Evolutionary conservation across 2,113 vertebrate species (phyloP), one percentile per base, ranked within the genome.

Genomic region (Hemiprocne comata): DNA sequence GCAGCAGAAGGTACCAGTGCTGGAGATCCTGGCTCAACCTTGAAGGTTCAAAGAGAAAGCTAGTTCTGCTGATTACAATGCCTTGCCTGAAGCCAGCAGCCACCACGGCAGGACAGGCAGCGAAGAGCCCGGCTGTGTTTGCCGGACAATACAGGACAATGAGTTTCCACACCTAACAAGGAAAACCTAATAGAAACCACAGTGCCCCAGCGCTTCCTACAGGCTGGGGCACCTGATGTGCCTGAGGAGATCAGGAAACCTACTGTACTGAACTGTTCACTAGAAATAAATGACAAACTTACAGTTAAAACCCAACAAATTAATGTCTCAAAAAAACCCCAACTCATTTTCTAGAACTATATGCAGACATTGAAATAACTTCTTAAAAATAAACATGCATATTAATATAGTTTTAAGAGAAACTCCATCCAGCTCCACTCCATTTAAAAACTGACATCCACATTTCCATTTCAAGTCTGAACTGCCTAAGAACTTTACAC

Each of bases 191-290:
- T 1, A 76, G 18, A 88, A 73, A 71, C 2, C 28, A 4, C 29
- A 26, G 38, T 40, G 31, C 13, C 34, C 33, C 11, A 0, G 13
- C 1, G 3, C 29, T 34, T 81, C 38, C 48, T 58, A 19, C 48
- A 14, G 9, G 25, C 50, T 3, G 2, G n/a, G 23, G 19, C 48
- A 82, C 24, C 44, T 0, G 0, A 25, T 18, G 17, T 65, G 54
- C 53, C 36, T 55, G 34, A 46, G 73, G 36, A 83, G 58, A 75
- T 40, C 44, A 70, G 40, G 28, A 91, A 87, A 57, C 23, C 18
- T 40, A 57, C 18, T 28, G 10, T 18, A 62, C 16, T 33, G n/a
- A 87, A 16, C 11, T 44, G 13, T 48, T 80, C 14, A 6, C 20
- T 50, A 73, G 19, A 64, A 71, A 82, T 38, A 78, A 53, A 38